A percentile compares a stretch with the other conserved stretches of the same genome.
Evolutionary conservation across 1,140 invertebrate genomes (phyloP).

Genomic region (Rhopalosiphum padi): DNA sequence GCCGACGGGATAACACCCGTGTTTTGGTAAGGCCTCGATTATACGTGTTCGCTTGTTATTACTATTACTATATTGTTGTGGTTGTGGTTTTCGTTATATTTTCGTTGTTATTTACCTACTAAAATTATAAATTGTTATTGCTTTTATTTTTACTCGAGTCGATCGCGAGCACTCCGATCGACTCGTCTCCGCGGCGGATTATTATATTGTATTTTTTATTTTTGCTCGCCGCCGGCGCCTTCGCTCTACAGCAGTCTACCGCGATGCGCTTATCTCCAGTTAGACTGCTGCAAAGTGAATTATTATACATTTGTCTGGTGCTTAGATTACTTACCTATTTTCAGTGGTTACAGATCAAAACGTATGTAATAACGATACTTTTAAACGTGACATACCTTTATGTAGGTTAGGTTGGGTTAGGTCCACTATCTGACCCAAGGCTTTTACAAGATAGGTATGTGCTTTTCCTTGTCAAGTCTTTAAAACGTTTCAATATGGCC

Average conservation of each 20-base stretch:
- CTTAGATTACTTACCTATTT: neutral
- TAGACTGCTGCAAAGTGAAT: neutral
- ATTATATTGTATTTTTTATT: neutral
- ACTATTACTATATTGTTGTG: neutral
- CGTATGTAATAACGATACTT: neutral
- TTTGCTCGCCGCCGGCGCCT: neutral
- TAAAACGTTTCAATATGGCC: neutral
- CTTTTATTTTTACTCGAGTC: no score
- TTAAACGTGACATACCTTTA: neutral
- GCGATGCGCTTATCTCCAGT: neutral
- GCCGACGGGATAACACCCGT: constrained; percentile 6
- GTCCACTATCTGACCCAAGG: neutral
- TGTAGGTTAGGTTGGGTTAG: neutral
- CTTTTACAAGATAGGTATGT: neutral
- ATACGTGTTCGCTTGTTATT: neutral
- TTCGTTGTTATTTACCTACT: neutral
- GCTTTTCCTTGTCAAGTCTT: neutral
- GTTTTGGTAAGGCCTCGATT: constrained; percentile 20
- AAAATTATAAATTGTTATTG: no score
- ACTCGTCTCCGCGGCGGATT: neutral
- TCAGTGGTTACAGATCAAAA: neutral
- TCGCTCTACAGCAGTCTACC: neutral
- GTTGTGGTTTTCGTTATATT: neutral
- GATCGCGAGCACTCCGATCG: no score
- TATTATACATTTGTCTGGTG: neutral